Percentiles rank a stretch among this genome's conserved stretches.
Conservation (phyloP, 2,888 invertebrate species). For the Lithodes maja region DNA sequence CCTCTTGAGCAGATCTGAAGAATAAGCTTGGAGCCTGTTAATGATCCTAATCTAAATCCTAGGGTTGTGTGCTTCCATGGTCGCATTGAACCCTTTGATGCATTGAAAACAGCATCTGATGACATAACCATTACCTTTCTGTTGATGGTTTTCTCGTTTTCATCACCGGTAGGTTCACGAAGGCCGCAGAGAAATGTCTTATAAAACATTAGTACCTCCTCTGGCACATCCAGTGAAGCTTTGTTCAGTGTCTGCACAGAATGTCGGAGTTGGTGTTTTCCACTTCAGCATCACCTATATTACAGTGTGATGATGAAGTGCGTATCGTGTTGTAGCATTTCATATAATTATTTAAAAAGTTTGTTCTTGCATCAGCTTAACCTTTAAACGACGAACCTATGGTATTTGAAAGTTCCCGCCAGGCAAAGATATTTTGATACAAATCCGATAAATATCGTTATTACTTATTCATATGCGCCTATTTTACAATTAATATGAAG, state of each 20-base stretch:
- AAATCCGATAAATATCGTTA: no score
- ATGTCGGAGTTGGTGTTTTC: slow-evolving; percentile 1
- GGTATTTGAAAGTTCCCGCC: no score
- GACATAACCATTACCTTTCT: slow-evolving; percentile 12
- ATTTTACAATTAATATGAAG: no score
- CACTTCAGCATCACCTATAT: not conserved
- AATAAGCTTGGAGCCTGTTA: slow-evolving; percentile 5
- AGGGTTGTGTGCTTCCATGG: slow-evolving; percentile 5
- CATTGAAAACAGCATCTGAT: not conserved
- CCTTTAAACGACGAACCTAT: no score
- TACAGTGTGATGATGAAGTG: not conserved
- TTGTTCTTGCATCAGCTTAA: no score
- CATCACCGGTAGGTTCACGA: slow-evolving; percentile 6
- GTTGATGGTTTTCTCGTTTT: not conserved
- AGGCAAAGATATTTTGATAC: no score
- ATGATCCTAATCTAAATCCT: not conserved
- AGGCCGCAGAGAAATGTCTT: not conserved
- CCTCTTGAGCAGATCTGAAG: not conserved
- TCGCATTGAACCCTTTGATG: slow-evolving; percentile 1
- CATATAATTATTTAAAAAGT: not conserved
- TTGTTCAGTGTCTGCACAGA: no score
- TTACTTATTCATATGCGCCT: no score
- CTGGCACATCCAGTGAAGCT: no score
- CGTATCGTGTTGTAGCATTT: not conserved
- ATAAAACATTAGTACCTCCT: no score